Conservation (phyloP, 2,888 invertebrate species). For the Ichneumoninae sp. region DNA sequence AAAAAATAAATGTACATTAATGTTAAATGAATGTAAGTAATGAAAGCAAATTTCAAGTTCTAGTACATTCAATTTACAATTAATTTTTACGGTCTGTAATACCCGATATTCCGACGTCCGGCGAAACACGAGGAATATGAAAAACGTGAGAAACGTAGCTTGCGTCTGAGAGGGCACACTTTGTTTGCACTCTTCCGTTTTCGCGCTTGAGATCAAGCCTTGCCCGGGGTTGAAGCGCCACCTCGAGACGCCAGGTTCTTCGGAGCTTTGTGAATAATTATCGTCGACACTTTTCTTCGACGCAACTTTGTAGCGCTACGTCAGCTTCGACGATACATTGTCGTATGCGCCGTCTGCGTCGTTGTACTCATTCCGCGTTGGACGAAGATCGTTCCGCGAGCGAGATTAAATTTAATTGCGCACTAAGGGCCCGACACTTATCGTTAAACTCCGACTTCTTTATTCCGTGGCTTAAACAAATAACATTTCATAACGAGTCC, state of each 20-base stretch:
- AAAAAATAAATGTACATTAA: too few species aligned
- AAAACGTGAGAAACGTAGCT: background rate
- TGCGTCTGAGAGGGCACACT: background rate
- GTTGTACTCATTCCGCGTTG: background rate
- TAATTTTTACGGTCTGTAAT: background rate
- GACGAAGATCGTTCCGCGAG: background rate
- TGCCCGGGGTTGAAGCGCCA: background rate
- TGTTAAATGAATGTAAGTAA: too few species aligned
- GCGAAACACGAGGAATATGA: background rate
- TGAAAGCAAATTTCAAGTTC: too few species aligned
- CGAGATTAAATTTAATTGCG: background rate
- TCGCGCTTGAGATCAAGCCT: background rate
- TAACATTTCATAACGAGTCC: background rate
- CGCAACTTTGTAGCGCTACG: background rate
- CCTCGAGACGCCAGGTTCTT: background rate
- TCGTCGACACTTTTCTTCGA: background rate
- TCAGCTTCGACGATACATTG: constrained; percentile 1
- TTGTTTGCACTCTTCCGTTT: background rate
- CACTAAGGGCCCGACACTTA: background rate
- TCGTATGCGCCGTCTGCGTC: background rate
- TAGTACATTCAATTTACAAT: too few species aligned
- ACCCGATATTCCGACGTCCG: background rate
- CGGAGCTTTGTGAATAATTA: background rate
- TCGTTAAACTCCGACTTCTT: background rate
- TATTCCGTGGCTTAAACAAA: background rate